Percentiles rank a stretch among this genome's conserved stretches.
Conservation (phyloP, 2,888 invertebrate genomes). For the Matsumyia berberina region DNA sequence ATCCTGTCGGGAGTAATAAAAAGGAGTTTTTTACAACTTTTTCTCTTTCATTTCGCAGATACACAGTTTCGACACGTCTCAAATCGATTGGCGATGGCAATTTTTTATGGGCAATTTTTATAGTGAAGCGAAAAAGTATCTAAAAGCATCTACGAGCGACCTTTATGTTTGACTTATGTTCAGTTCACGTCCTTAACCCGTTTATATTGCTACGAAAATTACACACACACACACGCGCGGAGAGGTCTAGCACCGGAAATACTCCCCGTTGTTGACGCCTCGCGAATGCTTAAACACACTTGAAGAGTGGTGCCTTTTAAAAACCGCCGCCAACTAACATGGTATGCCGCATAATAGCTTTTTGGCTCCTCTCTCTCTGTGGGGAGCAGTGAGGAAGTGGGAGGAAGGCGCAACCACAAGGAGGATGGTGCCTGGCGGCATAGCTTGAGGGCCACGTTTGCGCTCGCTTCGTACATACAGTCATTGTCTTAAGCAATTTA, state of each 20-base stretch:
- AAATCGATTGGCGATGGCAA: conserved; percentile 49
- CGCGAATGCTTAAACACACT: conserved; percentile 38
- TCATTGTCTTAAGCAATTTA: conserved; percentile 72
- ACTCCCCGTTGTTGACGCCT: conserved; percentile 22
- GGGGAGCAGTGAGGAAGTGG: conserved; percentile 22
- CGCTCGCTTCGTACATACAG: conserved; percentile 13
- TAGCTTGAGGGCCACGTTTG: conserved; percentile 29
- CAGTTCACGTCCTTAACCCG: conserved; percentile 62
- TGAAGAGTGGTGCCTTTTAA: conserved; percentile 36
- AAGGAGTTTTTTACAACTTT: conserved; percentile 36
- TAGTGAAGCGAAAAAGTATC: conserved; percentile 5
- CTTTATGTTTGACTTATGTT: conserved; percentile 57
- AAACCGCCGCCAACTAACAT: conserved; percentile 59
- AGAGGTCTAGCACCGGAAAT: conserved; percentile 20
- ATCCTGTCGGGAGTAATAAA: conserved; percentile 63
- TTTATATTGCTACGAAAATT: conserved; percentile 56
- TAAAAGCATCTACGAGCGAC: neutral
- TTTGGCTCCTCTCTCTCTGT: conserved; percentile 49
- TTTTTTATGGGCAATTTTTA: conserved; percentile 30
- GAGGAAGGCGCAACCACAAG: conserved; percentile 10
- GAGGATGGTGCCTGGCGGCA: conserved; percentile 18
- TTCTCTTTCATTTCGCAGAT: conserved; percentile 30
- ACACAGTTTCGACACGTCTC: conserved; percentile 60
- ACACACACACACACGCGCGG: too few relatives aligned
- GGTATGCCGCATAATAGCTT: conserved; percentile 64